phyloP scores from a whole-genome alignment of 2,797 vertebrate species.

The Myiothlypis chrysogaster region DNA sequence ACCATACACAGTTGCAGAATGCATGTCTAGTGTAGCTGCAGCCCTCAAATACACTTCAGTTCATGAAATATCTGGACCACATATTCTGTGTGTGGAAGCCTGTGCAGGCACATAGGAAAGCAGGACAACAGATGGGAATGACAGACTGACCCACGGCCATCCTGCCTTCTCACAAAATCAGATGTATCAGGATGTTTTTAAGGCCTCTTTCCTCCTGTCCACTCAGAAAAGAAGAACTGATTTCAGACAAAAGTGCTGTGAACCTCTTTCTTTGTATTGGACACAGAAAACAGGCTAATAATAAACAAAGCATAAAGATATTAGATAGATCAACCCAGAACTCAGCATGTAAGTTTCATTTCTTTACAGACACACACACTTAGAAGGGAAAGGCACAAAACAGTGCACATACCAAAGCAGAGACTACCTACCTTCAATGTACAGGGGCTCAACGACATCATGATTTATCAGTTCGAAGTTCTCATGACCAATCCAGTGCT shows the following conservation, averaged over 20 bases:
- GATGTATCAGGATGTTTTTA: not conserved
- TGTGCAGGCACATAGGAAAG: not conserved
- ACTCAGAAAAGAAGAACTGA: not conserved
- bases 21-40: not conserved
- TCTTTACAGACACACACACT: not conserved
- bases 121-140: not conserved
- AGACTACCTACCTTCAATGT: constrained; percentile 89
- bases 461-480: constrained; percentile 99
- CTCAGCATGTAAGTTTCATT: not conserved
- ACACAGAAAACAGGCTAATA: not conserved
- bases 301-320: not conserved
- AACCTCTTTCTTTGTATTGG: not conserved
- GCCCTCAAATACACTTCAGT: not conserved
- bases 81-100: fast-evolving
- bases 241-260: not conserved
- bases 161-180: not conserved
- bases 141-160: not conserved
- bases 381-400: not conserved
- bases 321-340: not conserved
- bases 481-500: constrained; percentile 99
- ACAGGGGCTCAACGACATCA: constrained; percentile 97
- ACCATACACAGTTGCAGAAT: not conserved
- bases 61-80: not conserved
- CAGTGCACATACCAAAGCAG: not conserved
- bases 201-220: not conserved